phyloP scores from a whole-genome alignment of 2,113 vertebrate genomes.

The Syngnathoides biaculeatus region DNA sequence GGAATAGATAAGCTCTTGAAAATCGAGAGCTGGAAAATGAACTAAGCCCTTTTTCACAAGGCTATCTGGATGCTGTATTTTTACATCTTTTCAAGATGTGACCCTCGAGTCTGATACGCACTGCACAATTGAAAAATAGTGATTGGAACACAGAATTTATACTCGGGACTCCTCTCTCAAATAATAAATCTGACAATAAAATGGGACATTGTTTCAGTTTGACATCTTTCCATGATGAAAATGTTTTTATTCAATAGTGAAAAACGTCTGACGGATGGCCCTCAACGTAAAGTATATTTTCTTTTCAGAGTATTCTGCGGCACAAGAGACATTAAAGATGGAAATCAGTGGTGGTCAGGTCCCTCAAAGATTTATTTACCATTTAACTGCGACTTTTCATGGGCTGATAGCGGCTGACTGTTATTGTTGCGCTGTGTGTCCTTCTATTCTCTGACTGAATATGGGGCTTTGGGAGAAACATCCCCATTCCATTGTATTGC shows the following conservation, averaged over 20 bases:
- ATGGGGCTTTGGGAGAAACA: slow-evolving; percentile 34
- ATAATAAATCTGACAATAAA: slow-evolving; percentile 39
- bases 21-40: slow-evolving; percentile 4
- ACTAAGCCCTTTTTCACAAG: slow-evolving; percentile 13
- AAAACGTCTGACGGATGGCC: slow-evolving; percentile 1
- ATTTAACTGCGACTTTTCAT: slow-evolving; percentile 54
- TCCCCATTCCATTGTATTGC: slow-evolving; percentile 43
- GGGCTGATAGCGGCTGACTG: slow-evolving; percentile 45
- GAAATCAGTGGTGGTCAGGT: slow-evolving; percentile 21
- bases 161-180: slow-evolving; percentile 13
- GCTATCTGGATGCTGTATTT: slow-evolving; percentile 24
- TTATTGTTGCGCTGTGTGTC: slow-evolving; percentile 55
- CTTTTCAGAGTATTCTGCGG: slow-evolving; percentile 24
- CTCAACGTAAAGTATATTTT: slow-evolving; percentile 27
- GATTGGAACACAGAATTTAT: slow-evolving; percentile 9
- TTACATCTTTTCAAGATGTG: slow-evolving; percentile 13
- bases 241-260: slow-evolving; percentile 8
- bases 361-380: slow-evolving; percentile 63
- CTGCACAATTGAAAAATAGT: slow-evolving; percentile 13
- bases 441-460: slow-evolving; percentile 54
- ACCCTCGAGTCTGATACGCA: slow-evolving; percentile 21
- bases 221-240: slow-evolving; percentile 29
- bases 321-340: slow-evolving; percentile 48
- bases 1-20: slow-evolving; percentile 22
- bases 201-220: slow-evolving; percentile 30